phyloP scores from a whole-genome alignment of 2,113 vertebrate genomes.

The Potamarius usumacintae region DNA sequence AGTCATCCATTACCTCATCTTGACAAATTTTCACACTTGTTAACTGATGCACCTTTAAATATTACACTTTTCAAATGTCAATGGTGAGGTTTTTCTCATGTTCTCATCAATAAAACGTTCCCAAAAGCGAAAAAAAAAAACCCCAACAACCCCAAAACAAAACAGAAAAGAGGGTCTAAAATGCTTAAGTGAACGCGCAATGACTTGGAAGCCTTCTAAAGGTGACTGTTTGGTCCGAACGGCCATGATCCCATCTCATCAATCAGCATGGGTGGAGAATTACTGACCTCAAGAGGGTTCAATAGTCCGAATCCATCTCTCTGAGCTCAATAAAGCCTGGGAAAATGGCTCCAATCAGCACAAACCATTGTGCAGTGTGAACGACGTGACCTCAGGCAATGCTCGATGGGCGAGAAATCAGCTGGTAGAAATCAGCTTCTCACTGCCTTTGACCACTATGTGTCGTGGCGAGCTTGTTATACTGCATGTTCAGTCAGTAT shows the following conservation, averaged over 20 bases:
- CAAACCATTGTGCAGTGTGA: slow-evolving; percentile 28
- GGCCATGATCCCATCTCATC: slow-evolving; percentile 27
- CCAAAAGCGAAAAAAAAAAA: neutral
- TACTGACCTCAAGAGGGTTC: slow-evolving; percentile 36
- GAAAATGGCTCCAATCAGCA: slow-evolving; percentile 28
- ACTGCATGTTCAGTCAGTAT: neutral
- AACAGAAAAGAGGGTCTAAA: neutral
- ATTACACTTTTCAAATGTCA: neutral
- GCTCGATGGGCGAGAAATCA: slow-evolving; percentile 19
- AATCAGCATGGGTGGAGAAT: slow-evolving; percentile 42
- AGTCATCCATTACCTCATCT: neutral
- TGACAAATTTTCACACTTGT: neutral
- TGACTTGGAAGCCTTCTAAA: neutral
- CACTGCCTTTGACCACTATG: neutral
- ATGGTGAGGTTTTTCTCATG: neutral
- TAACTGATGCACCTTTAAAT: neutral
- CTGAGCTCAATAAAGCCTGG: slow-evolving; percentile 12
- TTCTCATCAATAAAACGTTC: neutral
- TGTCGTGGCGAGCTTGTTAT: neutral
- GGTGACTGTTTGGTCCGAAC: slow-evolving; percentile 5
- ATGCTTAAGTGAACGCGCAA: neutral
- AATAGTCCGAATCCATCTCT: slow-evolving; percentile 31
- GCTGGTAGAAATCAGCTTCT: neutral
- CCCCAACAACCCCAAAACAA: no score
- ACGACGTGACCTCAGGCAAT: slow-evolving; percentile 13